Conservation (phyloP, 1,140 invertebrate genomes). For the Drosophila navojoa region DNA sequence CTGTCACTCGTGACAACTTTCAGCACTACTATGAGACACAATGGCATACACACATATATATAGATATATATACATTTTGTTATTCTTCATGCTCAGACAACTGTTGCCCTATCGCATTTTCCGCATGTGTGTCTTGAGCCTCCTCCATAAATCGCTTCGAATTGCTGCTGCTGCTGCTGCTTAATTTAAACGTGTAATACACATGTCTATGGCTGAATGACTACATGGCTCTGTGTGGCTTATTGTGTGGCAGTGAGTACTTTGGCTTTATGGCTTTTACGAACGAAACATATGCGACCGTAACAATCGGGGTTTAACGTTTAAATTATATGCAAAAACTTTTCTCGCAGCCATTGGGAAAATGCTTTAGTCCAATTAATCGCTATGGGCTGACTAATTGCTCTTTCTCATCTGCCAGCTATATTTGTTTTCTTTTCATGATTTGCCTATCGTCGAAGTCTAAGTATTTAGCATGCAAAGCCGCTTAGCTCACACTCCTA, state of each 20-base stretch:
- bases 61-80: neutral
- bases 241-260: conserved; percentile 9
- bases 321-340: conserved; percentile 47
- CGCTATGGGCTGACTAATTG: conserved; percentile 30
- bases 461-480: conserved; percentile 26
- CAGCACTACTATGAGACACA: neutral
- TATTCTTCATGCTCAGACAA: conserved; percentile 49
- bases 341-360: conserved; percentile 4
- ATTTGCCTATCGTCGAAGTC: conserved; percentile 9
- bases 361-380: neutral
- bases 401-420: conserved; percentile 2
- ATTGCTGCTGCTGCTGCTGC: conserved; percentile 53
- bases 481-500: conserved; percentile 21
- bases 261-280: conserved; percentile 29
- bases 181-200: conserved; percentile 62
- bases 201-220: conserved; percentile 34
- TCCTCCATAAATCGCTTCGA: conserved; percentile 65
- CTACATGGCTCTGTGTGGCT: neutral
- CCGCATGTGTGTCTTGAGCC: conserved; percentile 4
- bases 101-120: conserved; percentile 21
- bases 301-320: conserved; percentile 19
- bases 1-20: conserved; percentile 11
- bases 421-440: neutral
- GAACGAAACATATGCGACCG: conserved; percentile 23
- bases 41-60: neutral